Evolutionary conservation across 2,888 invertebrate genomes (phyloP).

Genomic region (Ptychoptera contaminata): DNA sequence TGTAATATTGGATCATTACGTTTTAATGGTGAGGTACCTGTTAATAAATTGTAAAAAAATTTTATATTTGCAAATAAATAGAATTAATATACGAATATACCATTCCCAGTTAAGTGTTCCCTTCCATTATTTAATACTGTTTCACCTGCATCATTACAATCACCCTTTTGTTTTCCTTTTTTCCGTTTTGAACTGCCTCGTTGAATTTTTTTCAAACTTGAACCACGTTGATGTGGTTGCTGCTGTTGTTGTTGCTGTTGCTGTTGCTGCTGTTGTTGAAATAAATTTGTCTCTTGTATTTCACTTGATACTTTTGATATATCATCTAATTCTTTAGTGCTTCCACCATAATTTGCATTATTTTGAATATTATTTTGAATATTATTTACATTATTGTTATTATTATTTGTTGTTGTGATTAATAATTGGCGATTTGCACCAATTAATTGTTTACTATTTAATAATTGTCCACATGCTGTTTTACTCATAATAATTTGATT

Average conservation of each 20-base stretch:
- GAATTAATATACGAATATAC: constrained; percentile 24
- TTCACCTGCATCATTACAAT: constrained; percentile 32
- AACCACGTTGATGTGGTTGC: constrained; percentile 37
- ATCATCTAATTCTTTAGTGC: not conserved
- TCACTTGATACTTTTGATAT: not conserved
- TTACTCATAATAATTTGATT: not conserved
- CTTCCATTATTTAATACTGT: constrained; percentile 51
- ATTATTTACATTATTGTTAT: constrained; percentile 11
- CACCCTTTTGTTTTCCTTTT: constrained; percentile 34
- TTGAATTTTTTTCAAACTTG: constrained; percentile 56
- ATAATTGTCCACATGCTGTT: not conserved
- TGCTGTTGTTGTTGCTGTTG: constrained; percentile 5
- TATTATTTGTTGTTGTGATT: not conserved
- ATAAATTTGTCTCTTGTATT: not conserved
- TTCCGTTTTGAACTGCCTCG: constrained; percentile 52
- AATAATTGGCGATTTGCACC: not conserved
- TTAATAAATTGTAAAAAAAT: constrained; percentile 8
- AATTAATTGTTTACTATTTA: too few species aligned
- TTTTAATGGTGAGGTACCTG: constrained; percentile 21
- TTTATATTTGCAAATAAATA: not conserved
- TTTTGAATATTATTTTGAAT: constrained; percentile 12
- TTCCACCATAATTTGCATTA: constrained; percentile 6
- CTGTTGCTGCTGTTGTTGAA: not conserved
- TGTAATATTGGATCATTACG: constrained; percentile 44
- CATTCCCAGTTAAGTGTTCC: constrained; percentile 60